These are phyloP conservation scores for Eutolmus rufibarbis DNA, from an alignment of 2,888 invertebrate genomes.

Conservation along the genomic window DNA sequence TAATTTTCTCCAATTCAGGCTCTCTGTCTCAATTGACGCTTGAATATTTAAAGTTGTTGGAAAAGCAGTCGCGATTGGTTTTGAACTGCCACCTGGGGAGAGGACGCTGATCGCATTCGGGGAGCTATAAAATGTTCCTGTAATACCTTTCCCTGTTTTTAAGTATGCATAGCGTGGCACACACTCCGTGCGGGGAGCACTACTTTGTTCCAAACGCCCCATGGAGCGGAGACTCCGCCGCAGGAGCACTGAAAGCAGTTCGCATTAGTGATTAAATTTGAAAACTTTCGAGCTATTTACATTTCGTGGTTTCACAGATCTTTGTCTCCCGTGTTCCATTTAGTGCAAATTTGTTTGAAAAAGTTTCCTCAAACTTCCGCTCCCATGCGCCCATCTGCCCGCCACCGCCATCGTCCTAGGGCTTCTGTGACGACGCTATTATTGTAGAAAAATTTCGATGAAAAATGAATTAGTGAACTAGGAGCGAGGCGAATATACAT, in stretches of 20 bases:
- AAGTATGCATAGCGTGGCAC: not conserved
- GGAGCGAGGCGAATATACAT: not conserved
- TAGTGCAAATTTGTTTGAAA: constrained; percentile 32
- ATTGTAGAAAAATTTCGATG: constrained; percentile 33
- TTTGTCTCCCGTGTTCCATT: constrained; percentile 34
- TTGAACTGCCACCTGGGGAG: not conserved
- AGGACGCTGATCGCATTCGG: not conserved
- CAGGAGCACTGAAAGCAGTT: constrained; percentile 16
- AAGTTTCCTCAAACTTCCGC: constrained; percentile 4
- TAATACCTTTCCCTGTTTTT: not conserved
- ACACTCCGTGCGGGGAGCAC: not conserved
- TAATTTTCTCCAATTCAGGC: too few species aligned
- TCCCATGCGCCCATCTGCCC: not conserved
- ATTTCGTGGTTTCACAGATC: constrained; percentile 32
- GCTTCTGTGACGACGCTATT: not conserved
- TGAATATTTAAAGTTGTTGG: not conserved
- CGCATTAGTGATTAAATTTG: constrained; percentile 36
- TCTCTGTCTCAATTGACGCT: not conserved
- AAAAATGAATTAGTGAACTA: constrained; percentile 31
- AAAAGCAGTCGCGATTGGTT: not conserved
- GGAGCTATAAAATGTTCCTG: not conserved
- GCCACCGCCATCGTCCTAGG: not conserved
- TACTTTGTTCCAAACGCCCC: not conserved
- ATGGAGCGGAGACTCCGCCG: not conserved
- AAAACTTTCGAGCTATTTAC: constrained; percentile 35